A percentile compares a stretch with the other conserved stretches of the same genome.
Evolutionary conservation across 2,113 vertebrate genomes (phyloP).

Genomic region (Toxotes chatareus): DNA sequence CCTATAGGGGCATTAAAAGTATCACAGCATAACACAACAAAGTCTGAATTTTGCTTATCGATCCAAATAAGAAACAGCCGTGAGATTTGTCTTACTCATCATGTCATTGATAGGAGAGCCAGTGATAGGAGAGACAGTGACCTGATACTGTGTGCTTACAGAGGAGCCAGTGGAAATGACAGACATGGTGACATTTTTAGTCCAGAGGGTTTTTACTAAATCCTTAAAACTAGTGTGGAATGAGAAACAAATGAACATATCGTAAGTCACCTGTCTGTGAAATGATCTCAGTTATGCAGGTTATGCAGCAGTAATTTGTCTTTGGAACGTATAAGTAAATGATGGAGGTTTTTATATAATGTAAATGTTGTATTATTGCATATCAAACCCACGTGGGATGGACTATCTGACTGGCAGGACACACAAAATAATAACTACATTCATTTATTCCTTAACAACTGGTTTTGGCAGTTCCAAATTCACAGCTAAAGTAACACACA

Average conservation of each 20-base stretch:
- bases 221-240: not conserved
- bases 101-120: not conserved
- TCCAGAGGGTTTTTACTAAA: not conserved
- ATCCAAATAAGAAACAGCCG: constrained; percentile 6
- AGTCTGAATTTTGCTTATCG: not conserved
- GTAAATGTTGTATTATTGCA: not conserved
- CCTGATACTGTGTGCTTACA: not conserved
- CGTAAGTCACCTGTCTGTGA: too few species aligned
- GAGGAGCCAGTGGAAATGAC: not conserved
- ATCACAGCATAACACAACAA: not conserved
- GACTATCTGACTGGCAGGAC: too few species aligned
- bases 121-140: not conserved
- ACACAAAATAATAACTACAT: not conserved
- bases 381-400: not conserved
- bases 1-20: not conserved
- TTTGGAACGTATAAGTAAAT: not conserved
- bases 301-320: not conserved
- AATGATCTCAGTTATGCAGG: too few species aligned
- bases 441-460: not conserved
- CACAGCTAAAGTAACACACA: not conserved
- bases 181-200: not conserved
- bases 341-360: not conserved
- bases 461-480: not conserved
- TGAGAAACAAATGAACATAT: not conserved
- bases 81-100: not conserved